phyloP scores from a whole-genome alignment of 2,888 invertebrate genomes.

The Operophtera brumata region DNA sequence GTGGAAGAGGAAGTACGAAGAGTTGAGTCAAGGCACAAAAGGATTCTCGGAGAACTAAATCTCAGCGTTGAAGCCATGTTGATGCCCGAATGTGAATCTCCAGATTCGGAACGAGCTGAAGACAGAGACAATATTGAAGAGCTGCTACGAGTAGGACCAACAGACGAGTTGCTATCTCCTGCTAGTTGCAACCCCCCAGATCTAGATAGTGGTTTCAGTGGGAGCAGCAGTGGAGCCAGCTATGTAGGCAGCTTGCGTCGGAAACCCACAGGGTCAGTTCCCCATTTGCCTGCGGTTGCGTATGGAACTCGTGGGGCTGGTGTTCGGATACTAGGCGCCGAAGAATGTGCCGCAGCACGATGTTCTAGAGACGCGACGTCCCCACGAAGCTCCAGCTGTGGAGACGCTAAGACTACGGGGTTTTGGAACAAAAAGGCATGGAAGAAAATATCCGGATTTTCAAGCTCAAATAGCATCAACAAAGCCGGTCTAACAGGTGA shows the following conservation, averaged over 20 bases:
- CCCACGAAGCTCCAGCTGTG: slow-evolving; percentile 74
- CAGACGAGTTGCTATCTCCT: slow-evolving; percentile 86
- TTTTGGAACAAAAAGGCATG: slow-evolving; percentile 90
- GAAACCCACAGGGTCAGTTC: slow-evolving; percentile 74
- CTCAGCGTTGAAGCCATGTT: slow-evolving; percentile 94
- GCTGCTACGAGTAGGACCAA: slow-evolving; percentile 84
- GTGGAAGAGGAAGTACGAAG: slow-evolving; percentile 91
- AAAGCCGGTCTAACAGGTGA: slow-evolving; percentile 85
- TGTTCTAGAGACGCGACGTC: slow-evolving; percentile 66
- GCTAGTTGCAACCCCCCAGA: slow-evolving; percentile 84
- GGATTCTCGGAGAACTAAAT: slow-evolving; percentile 92
- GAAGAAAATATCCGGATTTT: slow-evolving; percentile 88
- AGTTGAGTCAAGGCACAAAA: slow-evolving; percentile 90
- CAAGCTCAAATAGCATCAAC: slow-evolving; percentile 85
- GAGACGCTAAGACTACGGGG: slow-evolving; percentile 75
- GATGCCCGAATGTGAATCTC: slow-evolving; percentile 88
- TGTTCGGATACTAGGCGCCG: slow-evolving; percentile 71
- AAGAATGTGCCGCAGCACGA: slow-evolving; percentile 64
- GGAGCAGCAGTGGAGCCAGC: slow-evolving; percentile 90
- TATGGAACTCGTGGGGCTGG: slow-evolving; percentile 77
- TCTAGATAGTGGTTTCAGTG: slow-evolving; percentile 91
- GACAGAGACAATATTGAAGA: slow-evolving; percentile 83
- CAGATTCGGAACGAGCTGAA: slow-evolving; percentile 83
- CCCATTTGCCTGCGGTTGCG: slow-evolving; percentile 75
- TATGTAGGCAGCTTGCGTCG: slow-evolving; percentile 86